Evolutionary conservation across 1,140 invertebrate species (phyloP).

Genomic region (Zaprionus inermis): DNA sequence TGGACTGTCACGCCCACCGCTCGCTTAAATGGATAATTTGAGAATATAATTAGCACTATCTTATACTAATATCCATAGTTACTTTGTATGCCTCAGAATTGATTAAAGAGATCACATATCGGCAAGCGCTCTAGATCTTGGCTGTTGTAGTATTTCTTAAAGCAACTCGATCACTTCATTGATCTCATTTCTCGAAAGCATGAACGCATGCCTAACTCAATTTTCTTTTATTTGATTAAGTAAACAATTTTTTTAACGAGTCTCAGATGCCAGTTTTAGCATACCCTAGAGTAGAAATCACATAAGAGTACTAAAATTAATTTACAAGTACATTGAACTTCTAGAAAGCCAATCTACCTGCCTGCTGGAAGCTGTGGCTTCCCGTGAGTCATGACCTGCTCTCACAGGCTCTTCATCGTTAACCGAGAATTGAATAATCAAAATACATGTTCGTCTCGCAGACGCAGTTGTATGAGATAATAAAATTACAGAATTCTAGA

Average conservation of each 20-base stretch:
- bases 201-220: not conserved
- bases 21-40: too few species aligned
- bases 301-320: slow-evolving; percentile 11
- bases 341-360: slow-evolving; percentile 62
- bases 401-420: slow-evolving; percentile 30
- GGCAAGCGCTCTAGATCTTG: not conserved
- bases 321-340: slow-evolving; percentile 58
- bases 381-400: slow-evolving; percentile 64
- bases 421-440: slow-evolving; percentile 48
- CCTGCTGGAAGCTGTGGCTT: slow-evolving; percentile 28
- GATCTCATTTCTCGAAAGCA: not conserved
- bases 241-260: not conserved
- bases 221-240: not conserved
- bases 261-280: not conserved
- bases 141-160: not conserved
- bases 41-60: too few species aligned
- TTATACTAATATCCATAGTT: too few species aligned
- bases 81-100: too few species aligned
- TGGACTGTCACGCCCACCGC: too few species aligned
- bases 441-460: slow-evolving; percentile 31
- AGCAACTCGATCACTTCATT: not conserved
- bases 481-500: slow-evolving; percentile 58
- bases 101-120: too few species aligned
- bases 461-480: slow-evolving; percentile 20
- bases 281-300: not conserved